Percentiles rank a stretch among this genome's conserved stretches.
phyloP scores from a whole-genome alignment of 1,140 invertebrate species.

The Magallana gigas region DNA sequence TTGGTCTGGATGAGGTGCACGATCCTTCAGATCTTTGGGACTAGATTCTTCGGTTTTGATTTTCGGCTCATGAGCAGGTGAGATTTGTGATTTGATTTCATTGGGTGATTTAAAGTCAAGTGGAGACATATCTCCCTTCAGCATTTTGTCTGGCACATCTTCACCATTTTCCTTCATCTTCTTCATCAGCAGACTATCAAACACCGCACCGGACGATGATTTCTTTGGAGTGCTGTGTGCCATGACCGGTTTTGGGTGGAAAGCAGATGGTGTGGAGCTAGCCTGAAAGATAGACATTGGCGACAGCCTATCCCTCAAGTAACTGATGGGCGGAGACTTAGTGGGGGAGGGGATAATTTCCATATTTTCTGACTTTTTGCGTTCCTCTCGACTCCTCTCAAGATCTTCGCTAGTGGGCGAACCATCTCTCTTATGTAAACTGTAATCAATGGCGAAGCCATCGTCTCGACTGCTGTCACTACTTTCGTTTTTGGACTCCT shows the following conservation, averaged over 20 bases:
- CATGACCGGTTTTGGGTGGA: conserved; percentile 53
- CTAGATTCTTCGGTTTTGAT: conserved; percentile 46
- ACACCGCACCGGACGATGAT: conserved; percentile 55
- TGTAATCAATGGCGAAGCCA: conserved; percentile 70
- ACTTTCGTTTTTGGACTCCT: conserved; percentile 60
- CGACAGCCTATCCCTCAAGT: conserved; percentile 46
- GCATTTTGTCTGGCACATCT: conserved; percentile 44
- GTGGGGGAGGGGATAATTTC: conserved; percentile 56
- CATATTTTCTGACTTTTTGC: conserved; percentile 52
- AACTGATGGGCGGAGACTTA: conserved; percentile 56
- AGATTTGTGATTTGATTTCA: conserved; percentile 38
- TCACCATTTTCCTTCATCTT: conserved; percentile 71
- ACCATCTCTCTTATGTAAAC: conserved; percentile 86
- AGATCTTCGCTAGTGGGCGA: conserved; percentile 83
- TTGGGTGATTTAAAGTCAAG: conserved; percentile 27
- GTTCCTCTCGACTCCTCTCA: conserved; percentile 51
- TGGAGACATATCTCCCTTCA: conserved; percentile 25
- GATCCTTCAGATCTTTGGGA: conserved; percentile 42
- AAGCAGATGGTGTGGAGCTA: conserved; percentile 52
- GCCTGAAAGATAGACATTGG: conserved; percentile 54
- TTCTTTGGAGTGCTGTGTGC: conserved; percentile 63
- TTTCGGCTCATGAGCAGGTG: conserved; percentile 53
- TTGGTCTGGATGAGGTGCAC: conserved; percentile 56
- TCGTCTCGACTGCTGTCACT: conserved; percentile 62
- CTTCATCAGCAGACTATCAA: conserved; percentile 71